Evolutionary conservation across 2,113 vertebrate species (phyloP), one percentile per base, ranked within the genome.

Genomic region (Chloropsis hardwickii): DNA sequence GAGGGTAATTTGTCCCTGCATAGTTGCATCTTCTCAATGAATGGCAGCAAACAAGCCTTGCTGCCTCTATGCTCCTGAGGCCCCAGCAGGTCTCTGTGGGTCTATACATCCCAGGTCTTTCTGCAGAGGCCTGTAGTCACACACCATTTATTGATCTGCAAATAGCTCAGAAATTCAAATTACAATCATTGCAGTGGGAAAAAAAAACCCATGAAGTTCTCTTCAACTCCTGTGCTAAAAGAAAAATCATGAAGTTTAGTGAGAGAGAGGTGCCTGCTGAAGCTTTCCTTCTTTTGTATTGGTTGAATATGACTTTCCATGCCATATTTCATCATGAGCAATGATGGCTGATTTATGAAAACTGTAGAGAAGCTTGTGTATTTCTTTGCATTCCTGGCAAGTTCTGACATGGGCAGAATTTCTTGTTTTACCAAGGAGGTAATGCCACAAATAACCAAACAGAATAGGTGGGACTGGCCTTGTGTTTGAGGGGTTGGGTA

Each of bases 141-240:
- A 73, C 33, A 73, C 12, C 58, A 58, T 84, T 81, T 90, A 90
- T 65, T 42, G 78, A 61, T 27, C 58, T 62, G 42, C 14, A 81
- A 50, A 45, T 58, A 81, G 47, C 28, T 81, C 69, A 45, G 56
- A 80, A 94, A 92, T 83, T 76, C 71, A 82, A 82, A 88, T 71
- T 66, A 60, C 40, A 78, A 5, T 15, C 61, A 62, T 57, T 51
- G 17, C 61, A 70, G 28, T 53, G 28, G 28, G n/a, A 2, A 37
- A 67, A 56, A 40, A 4, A 9, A 4, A 1, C 0, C 8, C 35
- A 58, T 12, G 12, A 65, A 42, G 27, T 69, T 91, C 12, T 51
- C 45, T 56, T 89, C 21, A 64, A 45, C 33, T 72, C 69, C 40
- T 65, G 31, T 53, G 31, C 14, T 81, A 69, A 94, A 92, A 69